Percentiles rank a stretch among this genome's conserved stretches.
Conservation (phyloP, 2,113 vertebrate genomes). For the Lipotes vexillifer region DNA sequence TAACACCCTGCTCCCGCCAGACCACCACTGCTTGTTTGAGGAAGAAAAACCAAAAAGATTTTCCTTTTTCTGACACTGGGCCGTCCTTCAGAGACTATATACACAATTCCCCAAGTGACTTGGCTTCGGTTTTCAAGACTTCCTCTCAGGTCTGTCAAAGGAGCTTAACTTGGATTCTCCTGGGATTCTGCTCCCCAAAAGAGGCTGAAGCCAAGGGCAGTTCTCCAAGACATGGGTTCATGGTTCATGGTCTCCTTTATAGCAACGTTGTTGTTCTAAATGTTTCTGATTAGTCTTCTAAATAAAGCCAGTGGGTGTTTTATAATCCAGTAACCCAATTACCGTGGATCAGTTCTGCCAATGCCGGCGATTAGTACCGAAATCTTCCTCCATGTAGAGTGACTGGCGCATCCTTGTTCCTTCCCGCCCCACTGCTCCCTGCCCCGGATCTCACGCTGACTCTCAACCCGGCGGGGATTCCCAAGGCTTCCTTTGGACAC, state of each 20-base stretch:
- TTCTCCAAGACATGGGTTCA: not conserved
- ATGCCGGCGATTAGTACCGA: not conserved
- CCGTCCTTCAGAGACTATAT: not conserved
- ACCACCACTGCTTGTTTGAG: slow-evolving; percentile 43
- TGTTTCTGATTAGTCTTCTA: slow-evolving; percentile 42
- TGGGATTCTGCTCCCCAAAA: not conserved
- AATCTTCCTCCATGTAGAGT: not conserved
- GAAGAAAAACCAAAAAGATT: slow-evolving; percentile 43
- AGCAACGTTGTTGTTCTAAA: not conserved
- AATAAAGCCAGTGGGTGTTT: not conserved
- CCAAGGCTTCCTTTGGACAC: not conserved
- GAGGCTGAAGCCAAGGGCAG: not conserved
- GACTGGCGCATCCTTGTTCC: not conserved
- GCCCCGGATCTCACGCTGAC: not conserved
- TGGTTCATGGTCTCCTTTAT: not conserved
- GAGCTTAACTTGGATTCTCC: not conserved
- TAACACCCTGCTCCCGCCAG: slow-evolving; percentile 42
- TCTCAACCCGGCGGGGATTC: not conserved
- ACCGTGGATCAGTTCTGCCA: not conserved
- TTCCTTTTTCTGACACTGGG: slow-evolving; percentile 6
- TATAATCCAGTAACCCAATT: slow-evolving; percentile 33
- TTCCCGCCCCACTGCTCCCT: not conserved
- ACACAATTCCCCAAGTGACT: not conserved
- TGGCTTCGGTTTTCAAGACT: not conserved
- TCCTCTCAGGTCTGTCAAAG: not conserved